These are phyloP conservation scores for Euschistus heros DNA, from an alignment of 1,140 invertebrate genomes.

Conservation along the genomic window DNA sequence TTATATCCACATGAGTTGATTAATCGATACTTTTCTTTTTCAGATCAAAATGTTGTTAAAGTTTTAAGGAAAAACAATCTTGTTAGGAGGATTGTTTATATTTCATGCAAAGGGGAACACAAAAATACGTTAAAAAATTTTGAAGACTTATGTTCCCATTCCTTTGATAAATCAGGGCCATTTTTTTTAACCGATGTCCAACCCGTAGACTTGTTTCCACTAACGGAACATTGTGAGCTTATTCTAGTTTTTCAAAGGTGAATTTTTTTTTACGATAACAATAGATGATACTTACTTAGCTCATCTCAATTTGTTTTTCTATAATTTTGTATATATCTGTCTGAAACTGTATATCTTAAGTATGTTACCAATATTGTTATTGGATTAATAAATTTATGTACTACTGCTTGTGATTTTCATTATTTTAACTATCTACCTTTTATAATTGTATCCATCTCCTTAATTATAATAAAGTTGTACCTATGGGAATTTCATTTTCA, in stretches of 20 bases:
- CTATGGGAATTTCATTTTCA: no score
- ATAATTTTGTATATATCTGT: no score
- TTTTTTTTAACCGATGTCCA: constrained; percentile 35
- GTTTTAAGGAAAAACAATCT: constrained; percentile 35
- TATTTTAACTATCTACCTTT: no score
- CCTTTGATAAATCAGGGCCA: constrained; percentile 24
- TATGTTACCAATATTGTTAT: no score
- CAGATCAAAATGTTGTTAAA: constrained; percentile 39
- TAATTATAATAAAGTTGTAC: no score
- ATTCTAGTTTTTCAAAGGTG: constrained; percentile 41
- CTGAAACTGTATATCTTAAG: no score
- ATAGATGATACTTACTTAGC: no score
- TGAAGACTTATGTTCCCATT: constrained; percentile 32
- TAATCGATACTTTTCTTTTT: constrained; percentile 27
- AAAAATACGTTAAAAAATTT: constrained; percentile 38
- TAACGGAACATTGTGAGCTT: constrained; percentile 47
- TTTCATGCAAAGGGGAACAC: constrained; percentile 41
- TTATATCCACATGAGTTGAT: no score
- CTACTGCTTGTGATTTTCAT: no score
- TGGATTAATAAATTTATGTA: no score
- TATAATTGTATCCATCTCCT: no score
- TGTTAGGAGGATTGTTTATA: constrained; percentile 40
- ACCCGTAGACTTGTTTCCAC: constrained; percentile 49
- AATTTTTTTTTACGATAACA: constrained; percentile 3
- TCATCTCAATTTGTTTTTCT: no score